phyloP scores from a whole-genome alignment of 2,797 vertebrate species.

The Pseudocheirus occidentalis region DNA sequence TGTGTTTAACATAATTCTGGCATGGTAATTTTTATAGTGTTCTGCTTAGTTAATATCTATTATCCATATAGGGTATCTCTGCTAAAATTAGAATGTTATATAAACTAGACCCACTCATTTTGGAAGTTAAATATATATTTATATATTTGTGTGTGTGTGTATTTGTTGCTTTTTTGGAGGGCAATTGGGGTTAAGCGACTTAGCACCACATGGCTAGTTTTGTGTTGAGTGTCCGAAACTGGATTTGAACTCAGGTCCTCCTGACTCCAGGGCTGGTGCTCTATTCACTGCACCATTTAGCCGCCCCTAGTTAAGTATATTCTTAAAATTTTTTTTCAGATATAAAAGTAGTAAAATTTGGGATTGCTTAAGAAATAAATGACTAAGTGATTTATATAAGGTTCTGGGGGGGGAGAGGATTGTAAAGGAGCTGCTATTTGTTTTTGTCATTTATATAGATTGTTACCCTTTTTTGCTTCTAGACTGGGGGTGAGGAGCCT shows the following conservation, averaged over 20 bases:
- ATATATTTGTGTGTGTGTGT: no score
- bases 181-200: no score
- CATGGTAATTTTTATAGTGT: slow-evolving; percentile 15
- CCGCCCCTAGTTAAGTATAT: background rate
- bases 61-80: slow-evolving; percentile 16
- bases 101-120: slow-evolving; percentile 33
- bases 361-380: slow-evolving; percentile 50
- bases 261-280: no score
- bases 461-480: slow-evolving; percentile 59
- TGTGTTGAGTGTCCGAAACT: no score
- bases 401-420: background rate
- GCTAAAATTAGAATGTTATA: slow-evolving; percentile 36
- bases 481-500: no score
- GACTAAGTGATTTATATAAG: background rate
- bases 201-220: no score
- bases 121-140: slow-evolving; percentile 19
- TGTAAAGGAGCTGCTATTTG: slow-evolving; percentile 42
- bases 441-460: slow-evolving; percentile 52
- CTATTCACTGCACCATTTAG: no score
- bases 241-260: no score
- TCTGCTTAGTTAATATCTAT: slow-evolving; percentile 30
- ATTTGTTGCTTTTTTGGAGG: no score
- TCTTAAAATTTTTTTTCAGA: background rate
- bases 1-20: slow-evolving; percentile 12
- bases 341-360: slow-evolving; percentile 49